Evolutionary conservation across 2,888 invertebrate genomes (phyloP).

Genomic region (Polyommatus iphigenia): DNA sequence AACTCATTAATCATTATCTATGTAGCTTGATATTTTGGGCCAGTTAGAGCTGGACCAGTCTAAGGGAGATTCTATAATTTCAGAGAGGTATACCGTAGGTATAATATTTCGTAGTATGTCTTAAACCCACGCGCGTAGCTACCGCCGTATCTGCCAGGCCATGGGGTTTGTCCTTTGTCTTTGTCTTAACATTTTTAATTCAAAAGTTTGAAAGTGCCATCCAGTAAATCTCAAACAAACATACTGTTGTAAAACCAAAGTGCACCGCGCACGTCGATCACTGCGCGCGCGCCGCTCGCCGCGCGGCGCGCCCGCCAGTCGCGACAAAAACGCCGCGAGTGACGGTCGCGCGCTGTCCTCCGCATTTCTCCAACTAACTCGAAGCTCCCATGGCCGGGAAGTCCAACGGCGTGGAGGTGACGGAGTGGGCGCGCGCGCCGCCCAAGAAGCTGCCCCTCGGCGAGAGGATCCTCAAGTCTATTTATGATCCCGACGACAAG

Average conservation of each 20-base stretch:
- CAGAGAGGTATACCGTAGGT: too few relatives aligned
- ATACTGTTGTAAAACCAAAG: background rate
- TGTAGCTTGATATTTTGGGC: too few relatives aligned
- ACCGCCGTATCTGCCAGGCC: too few relatives aligned
- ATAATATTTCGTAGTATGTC: too few relatives aligned
- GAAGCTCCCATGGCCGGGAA: slow-evolving; percentile 54
- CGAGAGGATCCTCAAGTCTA: slow-evolving; percentile 52
- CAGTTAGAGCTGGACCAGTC: too few relatives aligned
- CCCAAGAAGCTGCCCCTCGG: slow-evolving; percentile 54
- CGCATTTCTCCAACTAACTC: slow-evolving; percentile 1
- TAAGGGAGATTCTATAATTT: too few relatives aligned
- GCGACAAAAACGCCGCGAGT: slow-evolving; percentile 42
- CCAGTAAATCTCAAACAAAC: too few relatives aligned
- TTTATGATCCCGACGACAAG: slow-evolving; percentile 66
- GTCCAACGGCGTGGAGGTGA: slow-evolving; percentile 58
- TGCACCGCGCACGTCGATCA: slow-evolving; percentile 24
- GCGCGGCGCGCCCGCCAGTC: slow-evolving; percentile 41
- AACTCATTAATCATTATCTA: too few relatives aligned
- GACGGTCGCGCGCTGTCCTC: slow-evolving; percentile 45
- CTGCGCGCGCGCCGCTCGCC: background rate
- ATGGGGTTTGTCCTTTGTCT: too few relatives aligned
- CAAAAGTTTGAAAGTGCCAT: too few relatives aligned
- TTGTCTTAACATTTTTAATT: too few relatives aligned
- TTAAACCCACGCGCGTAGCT: too few relatives aligned
- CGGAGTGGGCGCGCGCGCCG: slow-evolving; percentile 66